phyloP scores from a whole-genome alignment of 2,888 invertebrate genomes.

The Oxystoma pomonae region DNA sequence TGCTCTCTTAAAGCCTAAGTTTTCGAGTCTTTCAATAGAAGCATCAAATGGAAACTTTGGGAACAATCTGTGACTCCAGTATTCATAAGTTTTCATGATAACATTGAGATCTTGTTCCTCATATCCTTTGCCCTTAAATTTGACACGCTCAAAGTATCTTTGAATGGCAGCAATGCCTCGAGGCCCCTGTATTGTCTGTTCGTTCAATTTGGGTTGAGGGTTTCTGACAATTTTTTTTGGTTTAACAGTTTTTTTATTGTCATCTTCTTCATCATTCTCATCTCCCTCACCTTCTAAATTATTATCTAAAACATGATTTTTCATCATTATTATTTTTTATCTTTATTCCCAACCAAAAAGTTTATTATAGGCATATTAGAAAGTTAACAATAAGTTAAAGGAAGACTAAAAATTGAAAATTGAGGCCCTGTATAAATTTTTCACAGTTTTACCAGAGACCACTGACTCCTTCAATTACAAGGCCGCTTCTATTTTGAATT shows the following conservation, averaged over 20 bases:
- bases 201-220: conserved; percentile 64
- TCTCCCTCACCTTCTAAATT: too few relatives aligned
- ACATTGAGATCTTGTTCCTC: conserved; percentile 79
- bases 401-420: too few relatives aligned
- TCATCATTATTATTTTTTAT: too few relatives aligned
- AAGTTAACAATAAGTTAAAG: too few relatives aligned
- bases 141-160: conserved; percentile 74
- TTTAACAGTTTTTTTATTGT: conserved; percentile 47
- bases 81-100: conserved; percentile 78
- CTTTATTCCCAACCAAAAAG: too few relatives aligned
- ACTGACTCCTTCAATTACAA: too few relatives aligned
- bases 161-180: conserved; percentile 80
- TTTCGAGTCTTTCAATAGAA: conserved; percentile 72
- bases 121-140: conserved; percentile 76
- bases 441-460: too few relatives aligned
- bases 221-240: conserved; percentile 58
- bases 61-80: conserved; percentile 91
- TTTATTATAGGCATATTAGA: too few relatives aligned
- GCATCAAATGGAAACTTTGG: conserved; percentile 88
- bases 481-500: too few relatives aligned
- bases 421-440: too few relatives aligned
- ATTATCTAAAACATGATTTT: too few relatives aligned
- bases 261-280: conserved; percentile 40
- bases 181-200: conserved; percentile 64
- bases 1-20: conserved; percentile 75